phyloP scores from a whole-genome alignment of 2,113 vertebrate species.

The Actinemys pallida region DNA sequence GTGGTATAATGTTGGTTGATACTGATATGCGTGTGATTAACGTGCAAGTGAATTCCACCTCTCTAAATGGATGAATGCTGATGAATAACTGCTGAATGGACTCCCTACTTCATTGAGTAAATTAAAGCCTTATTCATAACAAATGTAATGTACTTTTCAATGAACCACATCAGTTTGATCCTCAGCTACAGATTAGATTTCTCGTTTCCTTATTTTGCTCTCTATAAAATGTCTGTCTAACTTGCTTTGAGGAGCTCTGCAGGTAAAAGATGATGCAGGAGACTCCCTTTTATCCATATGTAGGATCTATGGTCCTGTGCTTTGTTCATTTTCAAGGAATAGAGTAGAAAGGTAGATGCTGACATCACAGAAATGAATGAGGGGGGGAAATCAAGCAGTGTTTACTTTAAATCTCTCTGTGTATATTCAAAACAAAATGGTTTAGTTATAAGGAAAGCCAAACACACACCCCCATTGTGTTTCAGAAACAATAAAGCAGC shows the following conservation, averaged over 20 bases:
- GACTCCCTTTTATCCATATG: background rate
- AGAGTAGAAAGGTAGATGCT: background rate
- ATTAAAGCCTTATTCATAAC: slow-evolving; percentile 31
- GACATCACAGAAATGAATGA: background rate
- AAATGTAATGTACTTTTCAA: slow-evolving; percentile 38
- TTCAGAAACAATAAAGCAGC: background rate
- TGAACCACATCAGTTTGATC: slow-evolving; percentile 2
- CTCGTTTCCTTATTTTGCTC: background rate
- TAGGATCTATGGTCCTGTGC: background rate
- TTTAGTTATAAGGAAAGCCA: slow-evolving; percentile 15
- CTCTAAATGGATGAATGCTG: background rate
- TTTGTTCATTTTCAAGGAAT: background rate
- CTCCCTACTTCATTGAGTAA: slow-evolving; percentile 36
- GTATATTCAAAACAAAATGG: background rate
- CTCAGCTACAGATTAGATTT: slow-evolving; percentile 7
- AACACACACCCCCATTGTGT: background rate
- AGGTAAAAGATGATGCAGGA: background rate
- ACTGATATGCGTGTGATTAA: slow-evolving; percentile 42
- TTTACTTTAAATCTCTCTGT: slow-evolving; percentile 18
- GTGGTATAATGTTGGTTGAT: background rate
- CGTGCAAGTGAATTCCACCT: slow-evolving; percentile 37
- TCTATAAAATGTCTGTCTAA: background rate
- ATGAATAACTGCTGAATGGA: slow-evolving; percentile 68
- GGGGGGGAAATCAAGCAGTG: background rate
- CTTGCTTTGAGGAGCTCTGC: background rate